Evolutionary conservation across 1,140 invertebrate species (phyloP), one percentile per base, ranked within the genome.

Genomic region (Himalopsyche phryganea): DNA sequence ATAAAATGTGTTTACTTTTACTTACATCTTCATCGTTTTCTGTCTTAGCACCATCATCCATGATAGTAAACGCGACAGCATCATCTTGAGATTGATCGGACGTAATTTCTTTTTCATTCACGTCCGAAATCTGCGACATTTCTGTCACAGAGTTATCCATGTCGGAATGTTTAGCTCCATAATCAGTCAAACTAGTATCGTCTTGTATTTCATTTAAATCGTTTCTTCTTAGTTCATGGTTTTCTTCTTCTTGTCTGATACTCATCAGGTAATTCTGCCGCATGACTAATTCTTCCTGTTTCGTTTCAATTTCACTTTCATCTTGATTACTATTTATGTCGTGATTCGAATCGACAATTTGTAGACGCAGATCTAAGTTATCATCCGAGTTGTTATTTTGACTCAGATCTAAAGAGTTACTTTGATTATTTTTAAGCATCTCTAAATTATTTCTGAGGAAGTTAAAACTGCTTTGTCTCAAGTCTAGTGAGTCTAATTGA

Each of bases 1-100:
- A 28, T 28, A 28, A 28, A 28, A 28, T 28, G 23, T 28, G 9
- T 28, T 28, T 28, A 28, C 9, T 3, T 28, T 20, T 19, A 63
- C 61, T 64, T 54, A 63, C 62, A 41, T 64, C 58, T 41, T 54
- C 56, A 33, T 60, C 57, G n/a, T 64, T 45, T 44, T 64, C 61
- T 5, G 32, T 41, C 18, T 60, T 28, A 4, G 40, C 40, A 1
- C 44, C 36, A 11, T 48, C 58, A 18, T 60, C 58, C 48, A 64
- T 47, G 38, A 64, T 58, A 14, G 48, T 42, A 36, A 60, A 60
- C 5, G 54, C 47, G 11, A 53, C 61, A 6, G 32, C 17, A 11
- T 56, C 48, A 13, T 58, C 56, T 40, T 63, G 61, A 5, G 46
- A 46, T 32, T 51, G 33, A 11, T 59, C 48, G 9, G 47, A 40